These are phyloP conservation scores for Drosophila merina DNA, from an alignment of 2,888 invertebrate genomes.

Conservation along the genomic window DNA sequence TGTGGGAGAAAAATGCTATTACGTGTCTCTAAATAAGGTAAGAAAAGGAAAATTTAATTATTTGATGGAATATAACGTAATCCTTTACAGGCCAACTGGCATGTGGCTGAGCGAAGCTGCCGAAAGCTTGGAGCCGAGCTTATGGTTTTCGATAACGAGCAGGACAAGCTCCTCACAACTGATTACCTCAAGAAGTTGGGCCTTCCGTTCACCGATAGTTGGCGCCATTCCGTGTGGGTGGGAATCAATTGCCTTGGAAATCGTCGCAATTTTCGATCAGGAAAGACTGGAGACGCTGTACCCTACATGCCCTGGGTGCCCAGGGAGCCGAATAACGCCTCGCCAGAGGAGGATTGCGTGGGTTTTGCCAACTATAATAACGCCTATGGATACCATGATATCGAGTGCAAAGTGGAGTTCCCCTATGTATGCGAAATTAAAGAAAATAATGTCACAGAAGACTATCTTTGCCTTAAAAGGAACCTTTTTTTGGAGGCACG, in stretches of 20 bases:
- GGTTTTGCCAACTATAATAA: conserved; percentile 11
- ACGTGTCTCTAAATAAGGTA: conserved; percentile 3
- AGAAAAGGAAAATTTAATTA: not conserved
- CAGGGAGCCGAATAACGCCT: not conserved
- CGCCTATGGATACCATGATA: conserved; percentile 24
- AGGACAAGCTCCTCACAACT: not conserved
- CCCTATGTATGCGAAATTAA: conserved; percentile 11
- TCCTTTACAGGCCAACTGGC: conserved; percentile 6
- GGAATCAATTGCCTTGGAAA: conserved; percentile 15
- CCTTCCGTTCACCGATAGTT: not conserved
- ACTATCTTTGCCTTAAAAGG: conserved; percentile 6
- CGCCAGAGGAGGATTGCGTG: conserved; percentile 26
- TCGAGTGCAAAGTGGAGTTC: conserved; percentile 10
- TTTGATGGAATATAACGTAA: not conserved
- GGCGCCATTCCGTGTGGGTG: conserved; percentile 11
- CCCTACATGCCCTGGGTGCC: conserved; percentile 4
- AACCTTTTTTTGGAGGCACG: not conserved
- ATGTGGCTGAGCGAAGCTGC: conserved; percentile 17
- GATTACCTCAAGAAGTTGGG: conserved; percentile 4
- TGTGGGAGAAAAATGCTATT: conserved; percentile 13
- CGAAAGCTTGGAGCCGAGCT: conserved; percentile 6
- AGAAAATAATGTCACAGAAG: not conserved
- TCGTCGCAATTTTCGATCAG: not conserved
- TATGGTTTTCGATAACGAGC: not conserved
- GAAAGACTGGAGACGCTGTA: conserved; percentile 3